Percentiles rank a stretch among this genome's conserved stretches.
Evolutionary conservation across 2,888 invertebrate species (phyloP).

Genomic region (Acanthacorydalis orientalis): DNA sequence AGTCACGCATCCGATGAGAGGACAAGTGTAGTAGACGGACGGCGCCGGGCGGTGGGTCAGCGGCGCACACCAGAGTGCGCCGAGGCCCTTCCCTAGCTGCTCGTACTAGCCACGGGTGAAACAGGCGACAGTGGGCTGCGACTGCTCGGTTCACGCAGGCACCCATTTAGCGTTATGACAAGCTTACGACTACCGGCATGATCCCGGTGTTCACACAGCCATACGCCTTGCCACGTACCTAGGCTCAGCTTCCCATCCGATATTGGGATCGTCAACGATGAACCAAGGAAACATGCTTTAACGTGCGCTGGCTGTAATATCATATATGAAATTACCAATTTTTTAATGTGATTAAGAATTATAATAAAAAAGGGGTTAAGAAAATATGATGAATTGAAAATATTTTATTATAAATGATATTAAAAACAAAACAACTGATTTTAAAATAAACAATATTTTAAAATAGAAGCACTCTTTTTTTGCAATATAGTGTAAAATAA

Average conservation of each 20-base stretch:
- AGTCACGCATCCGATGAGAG: not conserved
- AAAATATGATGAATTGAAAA: too few species aligned
- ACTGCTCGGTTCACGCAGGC: conserved; percentile 51
- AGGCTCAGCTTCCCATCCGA: conserved; percentile 88
- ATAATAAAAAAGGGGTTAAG: not conserved
- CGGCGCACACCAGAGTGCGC: conserved; percentile 28
- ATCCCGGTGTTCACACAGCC: conserved; percentile 96
- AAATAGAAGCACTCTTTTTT: too few species aligned
- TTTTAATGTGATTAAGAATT: not conserved
- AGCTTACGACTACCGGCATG: conserved; percentile 84
- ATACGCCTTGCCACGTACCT: conserved; percentile 96
- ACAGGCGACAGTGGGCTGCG: conserved; percentile 77
- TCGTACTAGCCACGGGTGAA: conserved; percentile 73
- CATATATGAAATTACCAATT: not conserved
- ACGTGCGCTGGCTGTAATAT: conserved; percentile 80
- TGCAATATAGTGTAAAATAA: too few species aligned
- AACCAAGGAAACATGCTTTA: conserved; percentile 91
- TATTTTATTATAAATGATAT: too few species aligned
- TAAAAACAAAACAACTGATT: too few species aligned
- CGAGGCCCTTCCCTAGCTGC: conserved; percentile 69
- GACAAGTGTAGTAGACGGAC: not conserved
- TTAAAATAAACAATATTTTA: too few species aligned
- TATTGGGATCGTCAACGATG: conserved; percentile 88
- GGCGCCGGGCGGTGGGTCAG: conserved; percentile 16
- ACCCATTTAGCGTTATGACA: conserved; percentile 73